Percentiles rank a stretch among this genome's conserved stretches.
Conservation (phyloP, 1,140 invertebrate species). For the Spodoptera litura region DNA sequence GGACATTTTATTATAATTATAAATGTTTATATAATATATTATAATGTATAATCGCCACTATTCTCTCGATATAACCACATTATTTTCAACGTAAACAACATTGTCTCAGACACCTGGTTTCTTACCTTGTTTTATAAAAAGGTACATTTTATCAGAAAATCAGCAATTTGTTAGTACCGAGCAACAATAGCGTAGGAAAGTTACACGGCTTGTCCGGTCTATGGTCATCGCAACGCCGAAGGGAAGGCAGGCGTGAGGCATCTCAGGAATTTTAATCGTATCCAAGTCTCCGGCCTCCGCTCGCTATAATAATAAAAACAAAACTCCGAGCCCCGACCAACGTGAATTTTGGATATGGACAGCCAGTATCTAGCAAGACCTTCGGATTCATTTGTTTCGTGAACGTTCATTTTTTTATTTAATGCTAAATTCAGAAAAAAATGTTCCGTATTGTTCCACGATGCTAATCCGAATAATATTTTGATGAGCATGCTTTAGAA, state of each 20-base stretch:
- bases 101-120: conserved; percentile 24
- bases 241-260: conserved; percentile 74
- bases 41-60: neutral
- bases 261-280: conserved; percentile 83
- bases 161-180: conserved; percentile 50
- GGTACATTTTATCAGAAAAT: conserved; percentile 48
- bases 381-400: conserved; percentile 53
- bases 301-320: conserved; percentile 71
- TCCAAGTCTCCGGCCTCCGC: conserved; percentile 68
- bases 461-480: neutral
- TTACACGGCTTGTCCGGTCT: conserved; percentile 48
- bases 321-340: conserved; percentile 57
- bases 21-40: neutral
- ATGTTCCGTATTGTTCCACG: neutral
- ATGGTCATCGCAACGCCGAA: conserved; percentile 49
- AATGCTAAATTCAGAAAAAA: neutral
- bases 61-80: neutral
- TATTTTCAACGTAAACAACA: conserved; percentile 13
- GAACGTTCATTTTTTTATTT: neutral
- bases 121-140: conserved; percentile 40
- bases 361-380: conserved; percentile 62
- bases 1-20: neutral
- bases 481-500: too few species aligned
- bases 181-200: conserved; percentile 49
- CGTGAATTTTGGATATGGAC: conserved; percentile 67